A percentile compares a stretch with the other conserved stretches of the same genome.
Evolutionary conservation across 2,113 vertebrate genomes (phyloP).

Genomic region (Colossoma macropomum): DNA sequence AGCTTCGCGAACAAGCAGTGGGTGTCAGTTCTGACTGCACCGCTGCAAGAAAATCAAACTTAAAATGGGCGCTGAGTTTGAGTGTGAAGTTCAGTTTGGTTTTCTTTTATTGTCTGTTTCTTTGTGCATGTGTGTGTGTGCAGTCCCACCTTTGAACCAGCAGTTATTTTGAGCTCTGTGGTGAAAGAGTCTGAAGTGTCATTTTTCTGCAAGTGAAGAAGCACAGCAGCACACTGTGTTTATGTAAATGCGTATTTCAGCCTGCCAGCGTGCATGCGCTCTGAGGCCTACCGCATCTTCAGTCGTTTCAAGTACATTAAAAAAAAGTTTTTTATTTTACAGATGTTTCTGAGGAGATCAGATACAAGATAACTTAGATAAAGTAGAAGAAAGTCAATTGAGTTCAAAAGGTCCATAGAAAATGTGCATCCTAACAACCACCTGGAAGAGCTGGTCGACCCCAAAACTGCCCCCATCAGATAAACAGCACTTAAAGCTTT

Average conservation of each 20-base stretch:
- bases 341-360: too few relatives aligned
- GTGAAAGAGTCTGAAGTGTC: conserved; percentile 41
- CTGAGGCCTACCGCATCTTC: neutral
- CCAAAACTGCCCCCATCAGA: too few relatives aligned
- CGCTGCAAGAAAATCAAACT: neutral
- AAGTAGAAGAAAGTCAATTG: too few relatives aligned
- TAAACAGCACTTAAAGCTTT: too few relatives aligned
- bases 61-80: neutral
- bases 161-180: conserved; percentile 32
- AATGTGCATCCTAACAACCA: too few relatives aligned
- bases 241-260: neutral
- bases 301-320: neutral
- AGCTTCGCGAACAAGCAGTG: neutral
- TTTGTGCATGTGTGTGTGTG: conserved; percentile 3
- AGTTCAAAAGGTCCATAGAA: too few relatives aligned
- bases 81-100: neutral
- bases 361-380: too few relatives aligned
- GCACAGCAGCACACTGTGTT: conserved; percentile 11
- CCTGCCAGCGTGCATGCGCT: neutral
- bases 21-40: neutral
- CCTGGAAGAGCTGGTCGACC: too few relatives aligned
- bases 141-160: conserved; percentile 17
- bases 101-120: neutral
- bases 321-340: too few relatives aligned
- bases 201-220: conserved; percentile 37